Conservation (phyloP, 2,797 vertebrate species). For the Luscinia luscinia region DNA sequence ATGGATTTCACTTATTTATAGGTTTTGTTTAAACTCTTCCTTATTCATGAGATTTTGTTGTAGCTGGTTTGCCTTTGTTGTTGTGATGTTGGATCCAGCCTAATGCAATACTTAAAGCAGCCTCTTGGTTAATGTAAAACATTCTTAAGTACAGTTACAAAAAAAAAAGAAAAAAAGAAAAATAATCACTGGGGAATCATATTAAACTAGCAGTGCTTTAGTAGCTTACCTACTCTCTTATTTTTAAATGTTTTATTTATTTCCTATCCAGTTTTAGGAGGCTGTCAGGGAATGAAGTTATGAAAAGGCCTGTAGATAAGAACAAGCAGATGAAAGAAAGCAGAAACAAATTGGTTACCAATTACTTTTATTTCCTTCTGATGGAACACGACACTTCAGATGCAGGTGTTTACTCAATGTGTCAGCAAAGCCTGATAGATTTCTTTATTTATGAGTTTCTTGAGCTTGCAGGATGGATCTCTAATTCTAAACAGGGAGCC, state of each 20-base stretch:
- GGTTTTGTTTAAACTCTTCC: slow-evolving; percentile 26
- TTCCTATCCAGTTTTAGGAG: slow-evolving; percentile 17
- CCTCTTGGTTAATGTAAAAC: background rate
- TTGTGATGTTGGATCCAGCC: background rate
- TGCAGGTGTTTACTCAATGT: slow-evolving; percentile 41
- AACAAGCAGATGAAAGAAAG: slow-evolving; percentile 55
- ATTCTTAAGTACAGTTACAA: slow-evolving; percentile 26
- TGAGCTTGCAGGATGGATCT: slow-evolving; percentile 15
- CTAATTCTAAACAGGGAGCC: slow-evolving; percentile 31
- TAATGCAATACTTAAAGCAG: slow-evolving; percentile 2
- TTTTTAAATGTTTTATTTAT: slow-evolving; percentile 64
- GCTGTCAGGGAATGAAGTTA: slow-evolving; percentile 41
- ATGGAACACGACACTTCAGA: slow-evolving; percentile 55
- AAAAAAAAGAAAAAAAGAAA: background rate
- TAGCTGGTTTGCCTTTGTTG: slow-evolving; percentile 36
- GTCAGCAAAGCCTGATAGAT: slow-evolving; percentile 11
- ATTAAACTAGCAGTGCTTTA: background rate
- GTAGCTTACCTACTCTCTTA: slow-evolving; percentile 38
- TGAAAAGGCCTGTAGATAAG: slow-evolving; percentile 10
- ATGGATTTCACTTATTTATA: background rate
- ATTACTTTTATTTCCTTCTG: slow-evolving; percentile 53
- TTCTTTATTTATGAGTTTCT: slow-evolving; percentile 57
- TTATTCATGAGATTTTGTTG: slow-evolving; percentile 39
- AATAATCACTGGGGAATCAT: background rate
- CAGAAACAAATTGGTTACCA: slow-evolving; percentile 50